A percentile compares a stretch with the other conserved stretches of the same genome.
These are phyloP conservation scores for Arothron firmamentum DNA, from an alignment of 2,113 vertebrate genomes.

Conservation along the genomic window DNA sequence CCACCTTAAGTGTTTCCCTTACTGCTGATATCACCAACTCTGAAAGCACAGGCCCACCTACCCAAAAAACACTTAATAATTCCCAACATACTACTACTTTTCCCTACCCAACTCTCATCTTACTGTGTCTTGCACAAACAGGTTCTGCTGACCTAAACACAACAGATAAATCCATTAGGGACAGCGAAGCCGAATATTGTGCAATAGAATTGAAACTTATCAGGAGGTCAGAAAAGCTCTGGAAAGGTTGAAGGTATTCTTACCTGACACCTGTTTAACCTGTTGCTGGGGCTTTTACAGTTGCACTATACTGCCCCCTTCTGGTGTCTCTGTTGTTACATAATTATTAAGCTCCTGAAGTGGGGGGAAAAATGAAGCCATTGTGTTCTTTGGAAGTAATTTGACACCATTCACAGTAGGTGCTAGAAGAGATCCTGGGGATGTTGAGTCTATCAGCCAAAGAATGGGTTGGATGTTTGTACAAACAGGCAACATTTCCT, in stretches of 20 bases:
- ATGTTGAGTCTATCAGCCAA: slow-evolving; percentile 24
- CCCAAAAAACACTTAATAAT: slow-evolving; percentile 5
- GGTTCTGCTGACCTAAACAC: slow-evolving; percentile 1
- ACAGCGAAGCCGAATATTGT: background rate
- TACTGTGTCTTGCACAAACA: background rate
- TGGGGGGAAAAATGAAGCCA: background rate
- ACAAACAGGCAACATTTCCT: slow-evolving; percentile 17
- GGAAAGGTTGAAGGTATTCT: slow-evolving; percentile 4
- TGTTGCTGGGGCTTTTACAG: slow-evolving; percentile 54
- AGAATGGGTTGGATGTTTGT: slow-evolving; percentile 20
- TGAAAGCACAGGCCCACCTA: slow-evolving; percentile 36
- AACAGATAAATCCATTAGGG: slow-evolving; percentile 2
- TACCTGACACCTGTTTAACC: slow-evolving; percentile 29
- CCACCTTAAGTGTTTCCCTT: slow-evolving; percentile 49
- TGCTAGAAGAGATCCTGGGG: slow-evolving; percentile 8
- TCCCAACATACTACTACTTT: slow-evolving; percentile 4
- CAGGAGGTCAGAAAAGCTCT: slow-evolving; percentile 11
- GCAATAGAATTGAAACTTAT: slow-evolving; percentile 8
- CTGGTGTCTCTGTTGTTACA: slow-evolving; percentile 27
- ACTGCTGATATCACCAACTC: slow-evolving; percentile 8
- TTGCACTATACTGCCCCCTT: slow-evolving; percentile 65
- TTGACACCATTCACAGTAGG: slow-evolving; percentile 19
- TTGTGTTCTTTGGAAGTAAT: slow-evolving; percentile 45
- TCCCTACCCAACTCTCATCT: slow-evolving; percentile 14
- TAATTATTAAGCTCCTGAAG: background rate